These are phyloP conservation scores for Ctenoplectra terminalis DNA, from an alignment of 1,140 invertebrate genomes.

Conservation along the genomic window DNA sequence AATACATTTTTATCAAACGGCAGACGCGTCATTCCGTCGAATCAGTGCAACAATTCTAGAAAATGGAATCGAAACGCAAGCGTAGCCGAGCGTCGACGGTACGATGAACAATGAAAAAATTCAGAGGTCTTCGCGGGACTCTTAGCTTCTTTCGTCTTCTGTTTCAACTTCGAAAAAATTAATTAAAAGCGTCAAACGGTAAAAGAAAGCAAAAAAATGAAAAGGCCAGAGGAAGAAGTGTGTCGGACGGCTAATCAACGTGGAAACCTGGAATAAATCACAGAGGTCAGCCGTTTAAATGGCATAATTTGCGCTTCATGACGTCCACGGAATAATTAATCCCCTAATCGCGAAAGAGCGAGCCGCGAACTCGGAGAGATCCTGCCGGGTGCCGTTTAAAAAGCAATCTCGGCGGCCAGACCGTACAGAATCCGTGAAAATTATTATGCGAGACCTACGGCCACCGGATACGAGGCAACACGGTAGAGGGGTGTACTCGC, in stretches of 20 bases:
- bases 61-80: not conserved
- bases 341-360: slow-evolving; percentile 67
- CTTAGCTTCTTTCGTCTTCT: not conserved
- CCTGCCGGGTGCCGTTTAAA: slow-evolving; percentile 60
- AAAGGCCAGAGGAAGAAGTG: not conserved
- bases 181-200: not conserved
- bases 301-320: slow-evolving; percentile 33
- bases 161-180: slow-evolving; percentile 4
- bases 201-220: no score
- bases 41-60: slow-evolving; percentile 4
- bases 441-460: slow-evolving; percentile 61
- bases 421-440: slow-evolving; percentile 56
- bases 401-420: slow-evolving; percentile 69
- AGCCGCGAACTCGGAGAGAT: slow-evolving; percentile 21
- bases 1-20: slow-evolving; percentile 21
- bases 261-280: slow-evolving; percentile 24
- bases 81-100: not conserved
- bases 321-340: slow-evolving; percentile 74
- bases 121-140: not conserved
- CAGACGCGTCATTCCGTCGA: not conserved
- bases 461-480: slow-evolving; percentile 38
- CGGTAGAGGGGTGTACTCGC: slow-evolving; percentile 4
- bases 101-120: not conserved
- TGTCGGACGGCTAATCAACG: slow-evolving; percentile 40
- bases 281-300: slow-evolving; percentile 29